Evolutionary conservation across 2,797 vertebrate species (phyloP).

Genomic region (Corythornis leucogaster): DNA sequence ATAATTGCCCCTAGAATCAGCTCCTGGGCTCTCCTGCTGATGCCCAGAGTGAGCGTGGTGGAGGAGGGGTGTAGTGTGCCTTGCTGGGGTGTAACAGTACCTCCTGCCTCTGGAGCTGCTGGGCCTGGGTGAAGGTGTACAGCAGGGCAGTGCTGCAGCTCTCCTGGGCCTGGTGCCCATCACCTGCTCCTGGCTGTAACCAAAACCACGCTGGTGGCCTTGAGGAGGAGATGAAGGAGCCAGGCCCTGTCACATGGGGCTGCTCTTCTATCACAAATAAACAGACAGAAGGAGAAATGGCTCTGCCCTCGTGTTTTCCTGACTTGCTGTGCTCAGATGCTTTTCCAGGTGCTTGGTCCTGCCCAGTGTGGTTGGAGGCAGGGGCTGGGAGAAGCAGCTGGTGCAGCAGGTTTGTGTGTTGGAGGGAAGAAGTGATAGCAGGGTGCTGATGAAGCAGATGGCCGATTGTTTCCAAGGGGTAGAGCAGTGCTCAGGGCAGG

Average conservation of each 20-base stretch:
- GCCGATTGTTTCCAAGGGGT: neutral
- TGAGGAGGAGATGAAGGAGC: slow-evolving; percentile 47
- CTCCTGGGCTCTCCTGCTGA: neutral
- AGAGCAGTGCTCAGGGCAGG: slow-evolving; percentile 2
- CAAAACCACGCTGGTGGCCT: slow-evolving; percentile 30
- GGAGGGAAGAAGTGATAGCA: neutral
- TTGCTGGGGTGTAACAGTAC: neutral
- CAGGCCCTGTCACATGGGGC: slow-evolving; percentile 30
- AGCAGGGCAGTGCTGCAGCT: neutral
- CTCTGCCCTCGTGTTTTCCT: slow-evolving; percentile 23
- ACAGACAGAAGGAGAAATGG: slow-evolving; percentile 64
- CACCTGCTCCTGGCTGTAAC: slow-evolving; percentile 45
- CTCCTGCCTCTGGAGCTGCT: neutral
- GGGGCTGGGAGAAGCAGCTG: slow-evolving; percentile 16
- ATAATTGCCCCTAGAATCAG: slow-evolving; percentile 36
- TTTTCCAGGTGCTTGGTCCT: neutral
- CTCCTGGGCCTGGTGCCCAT: neutral
- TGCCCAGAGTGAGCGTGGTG: neutral
- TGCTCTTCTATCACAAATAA: slow-evolving; percentile 73
- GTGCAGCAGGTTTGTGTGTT: slow-evolving; percentile 17
- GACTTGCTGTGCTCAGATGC: neutral
- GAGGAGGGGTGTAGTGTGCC: neutral
- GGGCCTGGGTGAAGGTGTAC: neutral
- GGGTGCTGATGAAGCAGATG: slow-evolving; percentile 44
- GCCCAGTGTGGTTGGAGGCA: neutral